Conservation (phyloP, 2,888 invertebrate species). For the Drosophila sordidula region DNA sequence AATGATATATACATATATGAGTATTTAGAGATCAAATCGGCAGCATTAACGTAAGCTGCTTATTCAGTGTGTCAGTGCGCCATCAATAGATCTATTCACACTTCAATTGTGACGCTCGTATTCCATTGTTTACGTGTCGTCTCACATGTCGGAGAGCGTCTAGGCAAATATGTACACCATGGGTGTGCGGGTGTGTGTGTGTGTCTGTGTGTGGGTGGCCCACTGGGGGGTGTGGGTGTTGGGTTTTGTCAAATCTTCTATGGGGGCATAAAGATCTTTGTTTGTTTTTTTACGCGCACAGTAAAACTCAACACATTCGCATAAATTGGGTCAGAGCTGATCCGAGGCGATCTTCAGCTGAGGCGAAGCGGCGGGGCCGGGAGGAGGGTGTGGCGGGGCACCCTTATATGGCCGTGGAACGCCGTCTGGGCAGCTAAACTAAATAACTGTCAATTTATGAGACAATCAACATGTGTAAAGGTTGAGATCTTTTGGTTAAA, state of each 20-base stretch:
- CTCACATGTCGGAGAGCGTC: slow-evolving; percentile 49
- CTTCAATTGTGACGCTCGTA: slow-evolving; percentile 65
- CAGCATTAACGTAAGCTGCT: slow-evolving; percentile 49
- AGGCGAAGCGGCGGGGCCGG: too few relatives aligned
- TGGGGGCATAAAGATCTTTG: slow-evolving; percentile 45
- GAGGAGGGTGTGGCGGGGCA: neutral
- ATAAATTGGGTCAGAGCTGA: slow-evolving; percentile 69
- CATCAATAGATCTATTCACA: slow-evolving; percentile 67
- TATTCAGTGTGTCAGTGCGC: slow-evolving; percentile 31
- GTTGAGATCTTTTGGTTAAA: slow-evolving; percentile 69
- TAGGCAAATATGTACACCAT: slow-evolving; percentile 20
- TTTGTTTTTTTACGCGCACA: slow-evolving; percentile 46
- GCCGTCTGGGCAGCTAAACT: slow-evolving; percentile 28
- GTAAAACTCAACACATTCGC: slow-evolving; percentile 45
- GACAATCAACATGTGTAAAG: slow-evolving; percentile 66
- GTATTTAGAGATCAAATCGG: slow-evolving; percentile 24
- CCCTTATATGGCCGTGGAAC: slow-evolving; percentile 43
- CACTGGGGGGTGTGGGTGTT: slow-evolving; percentile 37
- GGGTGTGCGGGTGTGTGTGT: neutral
- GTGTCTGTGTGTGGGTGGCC: slow-evolving; percentile 26
- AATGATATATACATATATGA: neutral
- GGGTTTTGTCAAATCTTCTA: slow-evolving; percentile 44
- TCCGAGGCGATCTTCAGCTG: slow-evolving; percentile 21
- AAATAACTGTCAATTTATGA: slow-evolving; percentile 68
- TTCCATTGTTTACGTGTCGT: slow-evolving; percentile 51